Evolutionary conservation across 2,113 vertebrate species (phyloP).

Genomic region (Egretta garzetta): DNA sequence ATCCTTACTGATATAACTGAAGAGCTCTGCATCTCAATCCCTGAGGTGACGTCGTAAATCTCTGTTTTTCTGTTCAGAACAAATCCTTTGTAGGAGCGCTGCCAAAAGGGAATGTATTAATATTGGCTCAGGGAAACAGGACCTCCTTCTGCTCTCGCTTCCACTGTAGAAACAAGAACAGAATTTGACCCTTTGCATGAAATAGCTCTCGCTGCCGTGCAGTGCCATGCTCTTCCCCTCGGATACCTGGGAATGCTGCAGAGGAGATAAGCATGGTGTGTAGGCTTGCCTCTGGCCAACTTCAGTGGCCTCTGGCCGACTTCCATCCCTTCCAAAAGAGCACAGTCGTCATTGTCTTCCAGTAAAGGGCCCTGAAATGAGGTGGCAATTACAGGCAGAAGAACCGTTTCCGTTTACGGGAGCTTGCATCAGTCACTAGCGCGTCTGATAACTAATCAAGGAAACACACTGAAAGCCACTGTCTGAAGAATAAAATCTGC

Average conservation of each 20-base stretch:
- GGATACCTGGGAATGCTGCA: not conserved
- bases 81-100: conserved; percentile 9
- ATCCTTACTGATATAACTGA: not conserved
- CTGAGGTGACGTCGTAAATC: not conserved
- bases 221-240: not conserved
- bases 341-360: not conserved
- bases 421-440: not conserved
- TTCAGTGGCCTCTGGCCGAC: not conserved
- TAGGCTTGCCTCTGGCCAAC: not conserved
- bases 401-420: not conserved
- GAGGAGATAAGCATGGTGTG: not conserved
- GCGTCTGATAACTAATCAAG: not conserved
- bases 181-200: not conserved
- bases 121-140: not conserved
- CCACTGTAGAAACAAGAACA: not conserved
- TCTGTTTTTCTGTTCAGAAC: conserved; percentile 4
- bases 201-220: not conserved
- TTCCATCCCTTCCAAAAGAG: not conserved
- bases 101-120: conserved; percentile 28
- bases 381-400: not conserved
- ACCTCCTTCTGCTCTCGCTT: not conserved
- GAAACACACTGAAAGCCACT: not conserved
- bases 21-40: conserved; percentile 29
- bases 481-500: not conserved
- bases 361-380: not conserved